A percentile compares a stretch with the other conserved stretches of the same genome.
These are phyloP conservation scores for Paedocypris micromegethes DNA, from an alignment of 2,797 vertebrate genomes.

Conservation along the genomic window DNA sequence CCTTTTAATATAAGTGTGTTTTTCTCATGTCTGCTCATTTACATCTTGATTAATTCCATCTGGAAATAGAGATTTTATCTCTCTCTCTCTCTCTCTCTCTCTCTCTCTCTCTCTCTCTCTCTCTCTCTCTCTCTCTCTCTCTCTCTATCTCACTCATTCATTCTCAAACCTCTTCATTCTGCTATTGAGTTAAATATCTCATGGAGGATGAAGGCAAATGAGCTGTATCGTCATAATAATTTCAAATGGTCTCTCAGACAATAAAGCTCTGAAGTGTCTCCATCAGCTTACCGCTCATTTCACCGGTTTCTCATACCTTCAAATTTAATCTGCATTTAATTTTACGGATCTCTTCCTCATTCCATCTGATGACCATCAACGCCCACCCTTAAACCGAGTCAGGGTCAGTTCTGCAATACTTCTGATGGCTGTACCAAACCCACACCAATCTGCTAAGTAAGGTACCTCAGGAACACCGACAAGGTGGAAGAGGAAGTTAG, in stretches of 20 bases:
- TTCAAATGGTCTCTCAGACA: conserved; percentile 34
- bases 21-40: too few species aligned
- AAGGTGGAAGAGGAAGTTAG: conserved; percentile 14
- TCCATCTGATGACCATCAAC: conserved; percentile 3
- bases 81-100: too few species aligned
- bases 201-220: conserved; percentile 26
- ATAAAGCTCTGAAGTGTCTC: conserved; percentile 30
- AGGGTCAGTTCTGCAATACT: conserved; percentile 21
- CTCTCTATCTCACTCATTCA: neutral
- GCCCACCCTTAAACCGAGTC: conserved; percentile 8
- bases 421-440: conserved; percentile 21
- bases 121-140: too few species aligned
- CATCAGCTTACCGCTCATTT: conserved; percentile 26
- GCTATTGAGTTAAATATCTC: conserved; percentile 10
- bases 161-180: neutral
- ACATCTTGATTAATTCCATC: too few species aligned
- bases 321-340: conserved; percentile 30
- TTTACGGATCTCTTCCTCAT: conserved; percentile 22
- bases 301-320: conserved; percentile 21
- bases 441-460: conserved; percentile 3
- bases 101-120: too few species aligned
- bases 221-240: conserved; percentile 29
- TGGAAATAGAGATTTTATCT: too few species aligned
- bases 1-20: too few species aligned
- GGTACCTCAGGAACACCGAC: conserved; percentile 12